Percentiles rank a stretch among this genome's conserved stretches.
phyloP scores from a whole-genome alignment of 2,113 vertebrate genomes.

The Amphilophus citrinellus region DNA sequence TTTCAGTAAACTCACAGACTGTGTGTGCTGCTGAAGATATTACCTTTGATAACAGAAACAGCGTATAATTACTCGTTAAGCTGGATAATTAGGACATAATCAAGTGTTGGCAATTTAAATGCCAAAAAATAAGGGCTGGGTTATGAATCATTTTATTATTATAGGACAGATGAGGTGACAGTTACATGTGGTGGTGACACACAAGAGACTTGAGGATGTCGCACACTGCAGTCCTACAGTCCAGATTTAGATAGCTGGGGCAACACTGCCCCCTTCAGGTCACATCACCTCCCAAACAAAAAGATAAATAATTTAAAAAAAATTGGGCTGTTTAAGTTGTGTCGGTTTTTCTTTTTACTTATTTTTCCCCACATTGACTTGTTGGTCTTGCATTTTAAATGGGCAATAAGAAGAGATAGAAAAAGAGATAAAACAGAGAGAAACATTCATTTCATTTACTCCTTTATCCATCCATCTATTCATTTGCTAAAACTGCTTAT shows the following conservation, averaged over 20 bases:
- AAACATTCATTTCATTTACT: not conserved
- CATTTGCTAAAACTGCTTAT: not conserved
- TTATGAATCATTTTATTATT: constrained; percentile 1
- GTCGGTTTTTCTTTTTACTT: not conserved
- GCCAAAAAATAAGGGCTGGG: constrained; percentile 36
- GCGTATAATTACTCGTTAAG: constrained; percentile 54
- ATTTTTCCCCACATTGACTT: not conserved
- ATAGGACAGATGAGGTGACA: constrained; percentile 3
- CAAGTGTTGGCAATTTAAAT: constrained; percentile 32
- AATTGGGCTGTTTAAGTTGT: not conserved
- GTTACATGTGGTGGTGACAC: not conserved
- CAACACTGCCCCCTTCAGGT: constrained; percentile 66
- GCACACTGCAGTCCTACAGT: not conserved
- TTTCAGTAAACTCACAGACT: constrained; percentile 25
- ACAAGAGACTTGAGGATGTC: not conserved
- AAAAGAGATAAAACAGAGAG: not conserved
- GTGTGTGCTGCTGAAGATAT: constrained; percentile 40
- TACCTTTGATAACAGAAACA: constrained; percentile 40
- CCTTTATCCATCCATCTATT: not conserved
- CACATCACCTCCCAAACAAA: not conserved
- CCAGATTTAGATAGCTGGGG: not conserved
- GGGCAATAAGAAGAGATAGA: not conserved
- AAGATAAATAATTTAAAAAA: not conserved
- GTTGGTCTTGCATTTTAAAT: not conserved
- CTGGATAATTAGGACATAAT: constrained; percentile 55